phyloP scores from a whole-genome alignment of 1,140 invertebrate genomes.

The Varroa destructor region DNA sequence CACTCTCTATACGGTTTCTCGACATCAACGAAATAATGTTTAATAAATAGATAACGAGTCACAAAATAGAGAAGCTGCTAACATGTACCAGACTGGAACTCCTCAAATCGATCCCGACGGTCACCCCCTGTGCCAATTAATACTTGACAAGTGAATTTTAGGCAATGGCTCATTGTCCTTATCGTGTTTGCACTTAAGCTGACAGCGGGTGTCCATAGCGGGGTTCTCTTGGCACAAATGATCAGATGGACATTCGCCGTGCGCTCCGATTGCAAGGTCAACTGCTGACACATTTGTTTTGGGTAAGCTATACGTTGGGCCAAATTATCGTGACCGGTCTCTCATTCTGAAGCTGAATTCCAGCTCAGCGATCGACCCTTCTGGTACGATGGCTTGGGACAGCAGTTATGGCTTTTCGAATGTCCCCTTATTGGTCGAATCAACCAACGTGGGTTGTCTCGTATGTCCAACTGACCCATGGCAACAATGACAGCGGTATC shows the following conservation, averaged over 20 bases:
- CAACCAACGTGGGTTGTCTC: not conserved
- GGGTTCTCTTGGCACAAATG: not conserved
- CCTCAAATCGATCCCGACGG: too few species aligned
- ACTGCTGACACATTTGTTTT: not conserved
- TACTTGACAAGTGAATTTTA: not conserved
- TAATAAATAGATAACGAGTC: too few species aligned
- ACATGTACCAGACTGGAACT: too few species aligned
- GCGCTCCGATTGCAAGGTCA: not conserved
- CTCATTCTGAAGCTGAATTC: not conserved
- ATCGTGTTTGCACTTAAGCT: not conserved
- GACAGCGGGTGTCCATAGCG: slow-evolving; percentile 2
- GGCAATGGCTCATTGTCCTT: not conserved
- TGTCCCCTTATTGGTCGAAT: slow-evolving; percentile 3
- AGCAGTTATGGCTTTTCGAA: not conserved
- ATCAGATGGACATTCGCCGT: slow-evolving; percentile 1
- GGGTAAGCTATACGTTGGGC: slow-evolving; percentile 14
- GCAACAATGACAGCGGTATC: not conserved
- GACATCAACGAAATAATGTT: too few species aligned
- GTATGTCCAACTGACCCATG: slow-evolving; percentile 7
- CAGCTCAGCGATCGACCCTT: slow-evolving; percentile 3
- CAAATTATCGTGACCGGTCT: not conserved
- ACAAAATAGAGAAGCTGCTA: too few species aligned
- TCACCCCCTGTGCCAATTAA: not conserved
- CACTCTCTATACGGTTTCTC: not conserved
- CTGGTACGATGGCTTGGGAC: not conserved